Evolutionary conservation across 1,140 invertebrate genomes (phyloP).

Genomic region (Rhopalosiphum padi): DNA sequence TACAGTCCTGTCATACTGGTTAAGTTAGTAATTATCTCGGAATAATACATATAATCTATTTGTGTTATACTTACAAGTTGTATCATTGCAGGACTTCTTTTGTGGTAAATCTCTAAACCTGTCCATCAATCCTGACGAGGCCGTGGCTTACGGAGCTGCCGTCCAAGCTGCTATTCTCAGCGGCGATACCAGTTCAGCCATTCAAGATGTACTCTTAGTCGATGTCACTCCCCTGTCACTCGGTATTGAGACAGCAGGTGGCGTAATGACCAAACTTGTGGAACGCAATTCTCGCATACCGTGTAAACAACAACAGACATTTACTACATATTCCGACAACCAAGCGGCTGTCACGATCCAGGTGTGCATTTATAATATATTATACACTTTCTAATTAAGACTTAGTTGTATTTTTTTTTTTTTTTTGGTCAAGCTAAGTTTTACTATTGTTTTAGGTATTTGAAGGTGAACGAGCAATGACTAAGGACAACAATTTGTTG

Average conservation of each 20-base stretch:
- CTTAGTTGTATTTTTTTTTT: not conserved
- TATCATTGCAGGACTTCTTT: slow-evolving; percentile 67
- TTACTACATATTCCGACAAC: slow-evolving; percentile 69
- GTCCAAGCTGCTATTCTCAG: slow-evolving; percentile 72
- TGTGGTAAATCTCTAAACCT: slow-evolving; percentile 71
- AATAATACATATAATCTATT: not conserved
- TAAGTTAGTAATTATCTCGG: not conserved
- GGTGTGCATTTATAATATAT: slow-evolving; percentile 63
- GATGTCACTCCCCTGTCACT: slow-evolving; percentile 68
- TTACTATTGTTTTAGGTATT: slow-evolving; percentile 65
- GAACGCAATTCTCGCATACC: slow-evolving; percentile 68
- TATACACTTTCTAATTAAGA: not conserved
- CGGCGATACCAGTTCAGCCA: slow-evolving; percentile 68
- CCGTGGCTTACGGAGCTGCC: slow-evolving; percentile 73
- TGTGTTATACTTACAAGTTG: not conserved
- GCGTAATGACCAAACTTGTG: slow-evolving; percentile 69
- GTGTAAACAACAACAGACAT: slow-evolving; percentile 67
- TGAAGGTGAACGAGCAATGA: slow-evolving; percentile 74
- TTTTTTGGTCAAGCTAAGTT: not conserved
- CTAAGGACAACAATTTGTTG: slow-evolving; percentile 77
- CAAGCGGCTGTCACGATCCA: slow-evolving; percentile 80
- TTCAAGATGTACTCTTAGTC: slow-evolving; percentile 68
- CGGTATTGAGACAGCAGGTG: slow-evolving; percentile 69
- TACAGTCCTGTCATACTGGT: not conserved
- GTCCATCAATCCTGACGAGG: slow-evolving; percentile 74